Conservation (phyloP, 2,113 vertebrate species). For the Natator depressus region DNA sequence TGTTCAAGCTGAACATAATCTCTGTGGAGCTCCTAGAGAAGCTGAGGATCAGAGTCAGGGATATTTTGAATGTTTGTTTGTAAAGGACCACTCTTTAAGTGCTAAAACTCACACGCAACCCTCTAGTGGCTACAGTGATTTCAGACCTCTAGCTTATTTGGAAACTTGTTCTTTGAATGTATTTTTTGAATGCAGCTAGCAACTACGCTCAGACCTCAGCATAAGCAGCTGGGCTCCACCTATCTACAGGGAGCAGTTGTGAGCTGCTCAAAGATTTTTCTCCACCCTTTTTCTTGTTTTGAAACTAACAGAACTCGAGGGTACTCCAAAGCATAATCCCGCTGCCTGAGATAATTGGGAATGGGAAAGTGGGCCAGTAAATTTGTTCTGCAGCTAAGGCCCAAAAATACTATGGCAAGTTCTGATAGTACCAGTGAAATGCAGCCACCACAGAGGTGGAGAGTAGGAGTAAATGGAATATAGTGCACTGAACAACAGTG, state of each 20-base stretch:
- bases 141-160: neutral
- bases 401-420: neutral
- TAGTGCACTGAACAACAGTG: neutral
- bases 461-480: neutral
- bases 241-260: neutral
- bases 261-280: neutral
- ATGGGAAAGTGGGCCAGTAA: neutral
- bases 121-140: neutral
- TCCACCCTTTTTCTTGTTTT: neutral
- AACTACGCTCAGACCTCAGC: neutral
- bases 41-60: neutral
- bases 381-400: neutral
- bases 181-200: neutral
- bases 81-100: neutral
- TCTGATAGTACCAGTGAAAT: neutral
- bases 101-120: neutral
- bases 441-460: neutral
- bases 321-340: neutral
- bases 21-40: neutral
- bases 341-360: neutral
- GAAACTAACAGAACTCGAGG: neutral
- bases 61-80: neutral
- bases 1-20: neutral
- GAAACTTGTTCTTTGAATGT: neutral
- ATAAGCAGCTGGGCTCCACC: neutral